Evolutionary conservation across 2,113 vertebrate genomes (phyloP), one percentile per base, ranked within the genome.

Genomic region (Oryzias woworae): DNA sequence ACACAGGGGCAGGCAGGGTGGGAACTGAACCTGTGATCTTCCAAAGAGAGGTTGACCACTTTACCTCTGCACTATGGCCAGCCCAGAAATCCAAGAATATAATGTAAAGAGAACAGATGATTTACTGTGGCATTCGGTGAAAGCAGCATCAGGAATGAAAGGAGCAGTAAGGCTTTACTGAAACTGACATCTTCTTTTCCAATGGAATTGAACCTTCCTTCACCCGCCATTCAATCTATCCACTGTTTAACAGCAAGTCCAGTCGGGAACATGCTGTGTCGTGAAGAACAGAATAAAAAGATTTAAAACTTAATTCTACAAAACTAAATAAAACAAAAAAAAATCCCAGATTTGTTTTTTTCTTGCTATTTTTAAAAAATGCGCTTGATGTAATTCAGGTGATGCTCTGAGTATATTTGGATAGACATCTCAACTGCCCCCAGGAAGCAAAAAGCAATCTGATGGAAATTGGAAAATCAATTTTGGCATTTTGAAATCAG

Each of bases 401-500:
- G 53, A 44, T 53, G 51, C 67, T 62, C 2, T 58, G 28, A 76
- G 67, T 75, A 73, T 72, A 43, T 84, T 83, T 82, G 60, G 58
- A 74, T 66, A 62, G 77, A 78, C 60, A 44, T 61, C 58, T 75
- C 61, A 57, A 51, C 60, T 41, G 43, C 75, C 71, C 22, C 2
- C 13, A 55, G 71, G 53, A 75, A 52, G 49, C 56, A 54, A 54
- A 73, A 78, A 75, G 73, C 80, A 84, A 85, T 82, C 80, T 17
- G 26, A 46, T 58, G 59, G 74, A 85, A 87, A 86, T 90, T 89
- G 77, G 66, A 81, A 83, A 90, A 88, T 90, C 82, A 73, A 82
- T 85, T 87, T 81, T 82, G 83, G 77, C 83, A 84, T 78, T 69
- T 77, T 72, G 73, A 78, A 88, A 87, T 88, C 75, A 78, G 72